phyloP scores from a whole-genome alignment of 1,140 invertebrate species.

The Pseudomyrmex pallidus region DNA sequence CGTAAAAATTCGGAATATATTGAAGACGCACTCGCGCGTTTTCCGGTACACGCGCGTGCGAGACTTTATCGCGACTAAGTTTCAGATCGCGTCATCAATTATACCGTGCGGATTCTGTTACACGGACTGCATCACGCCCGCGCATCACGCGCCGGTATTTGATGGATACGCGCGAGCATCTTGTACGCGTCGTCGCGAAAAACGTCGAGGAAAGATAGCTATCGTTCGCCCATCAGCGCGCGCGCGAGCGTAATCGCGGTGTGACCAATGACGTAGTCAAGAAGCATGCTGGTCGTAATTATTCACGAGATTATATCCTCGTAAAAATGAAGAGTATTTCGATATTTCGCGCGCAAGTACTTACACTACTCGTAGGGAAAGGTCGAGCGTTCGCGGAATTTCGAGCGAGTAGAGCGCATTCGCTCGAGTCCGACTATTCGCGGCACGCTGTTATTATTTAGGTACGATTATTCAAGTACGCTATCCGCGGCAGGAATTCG shows the following conservation, averaged over 20 bases:
- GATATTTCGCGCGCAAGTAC: constrained; percentile 34
- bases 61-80: constrained; percentile 58
- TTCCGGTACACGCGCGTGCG: constrained; percentile 55
- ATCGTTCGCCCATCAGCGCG: constrained; percentile 57
- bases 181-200: constrained; percentile 33
- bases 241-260: constrained; percentile 56
- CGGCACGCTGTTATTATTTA: constrained; percentile 57
- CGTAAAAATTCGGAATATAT: constrained; percentile 2
- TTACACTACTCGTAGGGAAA: background rate
- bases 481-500: constrained; percentile 28
- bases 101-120: constrained; percentile 48
- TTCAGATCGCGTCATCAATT: constrained; percentile 66
- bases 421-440: constrained; percentile 19
- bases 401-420: constrained; percentile 23
- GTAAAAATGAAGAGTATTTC: constrained; percentile 37
- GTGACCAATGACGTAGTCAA: constrained; percentile 36
- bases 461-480: constrained; percentile 17
- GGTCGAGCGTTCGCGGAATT: constrained; percentile 46
- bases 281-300: constrained; percentile 6
- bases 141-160: constrained; percentile 9
- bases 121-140: constrained; percentile 30
- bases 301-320: constrained; percentile 6
- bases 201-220: constrained; percentile 56
- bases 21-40: background rate
- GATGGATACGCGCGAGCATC: constrained; percentile 36